These are phyloP conservation scores for Esox lucius DNA, from an alignment of 2,797 vertebrate species.

Conservation along the genomic window DNA sequence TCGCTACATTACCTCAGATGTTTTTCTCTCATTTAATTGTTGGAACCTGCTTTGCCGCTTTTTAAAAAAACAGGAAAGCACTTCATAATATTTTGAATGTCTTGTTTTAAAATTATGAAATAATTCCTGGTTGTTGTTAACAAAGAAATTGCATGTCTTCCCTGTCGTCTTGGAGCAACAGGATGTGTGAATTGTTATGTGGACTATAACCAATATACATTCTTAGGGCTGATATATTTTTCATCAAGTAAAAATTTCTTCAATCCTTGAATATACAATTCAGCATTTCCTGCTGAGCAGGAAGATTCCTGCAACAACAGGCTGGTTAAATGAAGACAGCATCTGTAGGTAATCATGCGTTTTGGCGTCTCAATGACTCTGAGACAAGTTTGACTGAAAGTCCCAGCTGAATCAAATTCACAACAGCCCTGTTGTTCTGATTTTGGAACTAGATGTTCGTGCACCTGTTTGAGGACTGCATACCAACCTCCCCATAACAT, in stretches of 20 bases:
- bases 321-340: too few relatives aligned
- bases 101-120: background rate
- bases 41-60: background rate
- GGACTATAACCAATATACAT: too few relatives aligned
- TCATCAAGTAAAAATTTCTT: too few relatives aligned
- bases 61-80: background rate
- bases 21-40: background rate
- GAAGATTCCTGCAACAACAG: too few relatives aligned
- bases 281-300: too few relatives aligned
- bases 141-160: too few relatives aligned
- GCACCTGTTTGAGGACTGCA: background rate
- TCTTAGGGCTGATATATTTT: too few relatives aligned
- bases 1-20: background rate
- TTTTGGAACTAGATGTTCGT: background rate
- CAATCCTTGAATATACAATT: too few relatives aligned
- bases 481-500: too few relatives aligned
- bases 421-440: background rate
- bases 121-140: background rate
- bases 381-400: background rate
- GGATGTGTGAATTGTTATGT: too few relatives aligned
- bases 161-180: too few relatives aligned
- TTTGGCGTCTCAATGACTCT: background rate
- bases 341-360: background rate
- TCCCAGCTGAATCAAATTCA: background rate
- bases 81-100: too few relatives aligned